Evolutionary conservation across 2,113 vertebrate species (phyloP).

Genomic region (cattle (Bos taurus)): ARS-UCD2.0 NC_037328.1:93967501-93968000

Average conservation of each 20-base stretch:
- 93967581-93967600: background rate
- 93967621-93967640: background rate
- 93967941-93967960: background rate
- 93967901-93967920: background rate
- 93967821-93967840: background rate
- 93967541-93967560: background rate
- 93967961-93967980: background rate
- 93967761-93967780: background rate
- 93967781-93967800: background rate
- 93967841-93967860: background rate
- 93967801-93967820: background rate
- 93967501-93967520: background rate
- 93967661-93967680: background rate
- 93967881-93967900: background rate
- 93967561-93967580: background rate
- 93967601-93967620: background rate
- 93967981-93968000: background rate
- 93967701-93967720: background rate
- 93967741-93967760: background rate
- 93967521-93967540: background rate
- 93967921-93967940: background rate
- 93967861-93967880: background rate
- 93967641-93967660: rapidly evolving
- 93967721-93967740: background rate
- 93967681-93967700: background rate